Percentiles rank a stretch among this genome's conserved stretches.
phyloP scores from a whole-genome alignment of 1,140 invertebrate species.

The Acromyrmex heyeri region DNA sequence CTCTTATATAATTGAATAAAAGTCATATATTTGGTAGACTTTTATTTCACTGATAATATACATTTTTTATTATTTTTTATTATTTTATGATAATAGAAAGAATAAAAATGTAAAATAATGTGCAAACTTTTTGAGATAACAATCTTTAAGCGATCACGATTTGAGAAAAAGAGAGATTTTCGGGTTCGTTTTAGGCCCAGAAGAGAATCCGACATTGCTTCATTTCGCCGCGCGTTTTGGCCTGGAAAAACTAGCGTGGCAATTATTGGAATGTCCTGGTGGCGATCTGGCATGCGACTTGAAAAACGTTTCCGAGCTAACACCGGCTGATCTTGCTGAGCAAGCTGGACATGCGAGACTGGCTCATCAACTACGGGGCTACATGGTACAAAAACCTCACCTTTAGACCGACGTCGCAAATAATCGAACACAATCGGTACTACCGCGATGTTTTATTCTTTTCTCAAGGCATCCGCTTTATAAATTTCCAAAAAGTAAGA shows the following conservation, averaged over 20 bases:
- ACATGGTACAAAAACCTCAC: slow-evolving; percentile 88
- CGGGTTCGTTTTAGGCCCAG: slow-evolving; percentile 87
- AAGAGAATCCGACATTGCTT: slow-evolving; percentile 94
- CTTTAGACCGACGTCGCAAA: slow-evolving; percentile 70
- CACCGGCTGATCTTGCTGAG: slow-evolving; percentile 93
- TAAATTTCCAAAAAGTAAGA: slow-evolving; percentile 3
- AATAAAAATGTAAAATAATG: not conserved
- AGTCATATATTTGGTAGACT: not conserved
- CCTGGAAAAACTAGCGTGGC: slow-evolving; percentile 93
- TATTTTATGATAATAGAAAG: not conserved
- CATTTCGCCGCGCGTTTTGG: slow-evolving; percentile 96
- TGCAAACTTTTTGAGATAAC: not conserved
- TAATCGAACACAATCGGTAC: slow-evolving; percentile 68
- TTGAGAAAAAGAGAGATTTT: not conserved
- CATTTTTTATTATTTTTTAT: not conserved
- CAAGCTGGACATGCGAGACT: slow-evolving; percentile 90
- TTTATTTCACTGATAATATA: slow-evolving; percentile 27
- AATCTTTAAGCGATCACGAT: not conserved
- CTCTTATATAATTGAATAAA: not conserved
- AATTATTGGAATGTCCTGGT: slow-evolving; percentile 94
- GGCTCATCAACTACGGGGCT: slow-evolving; percentile 91
- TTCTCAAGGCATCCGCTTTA: slow-evolving; percentile 13
- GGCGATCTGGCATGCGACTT: slow-evolving; percentile 93
- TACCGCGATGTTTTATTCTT: slow-evolving; percentile 66
- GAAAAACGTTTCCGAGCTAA: slow-evolving; percentile 92